Evolutionary conservation across 2,797 vertebrate species (phyloP).

Genomic region (Esox masquinongy): DNA sequence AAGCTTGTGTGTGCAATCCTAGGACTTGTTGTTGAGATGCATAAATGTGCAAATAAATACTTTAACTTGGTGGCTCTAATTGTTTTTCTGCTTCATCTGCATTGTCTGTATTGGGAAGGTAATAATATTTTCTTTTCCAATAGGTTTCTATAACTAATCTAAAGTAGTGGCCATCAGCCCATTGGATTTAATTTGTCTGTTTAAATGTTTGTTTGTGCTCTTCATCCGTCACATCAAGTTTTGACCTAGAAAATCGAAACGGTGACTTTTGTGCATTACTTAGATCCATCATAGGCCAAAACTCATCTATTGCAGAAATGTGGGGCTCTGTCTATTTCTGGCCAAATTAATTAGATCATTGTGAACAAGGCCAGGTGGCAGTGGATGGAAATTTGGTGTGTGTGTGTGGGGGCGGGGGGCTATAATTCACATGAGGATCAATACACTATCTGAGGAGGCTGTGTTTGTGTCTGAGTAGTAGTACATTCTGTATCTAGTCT

Average conservation of each 20-base stretch:
- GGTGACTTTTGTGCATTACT: conserved; percentile 50
- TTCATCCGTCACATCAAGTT: conserved; percentile 27
- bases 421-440: conserved; percentile 1
- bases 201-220: conserved; percentile 12
- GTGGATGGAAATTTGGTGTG: not conserved
- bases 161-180: not conserved
- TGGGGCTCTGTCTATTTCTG: conserved; percentile 76
- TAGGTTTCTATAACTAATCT: not conserved
- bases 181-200: not conserved
- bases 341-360: conserved; percentile 78
- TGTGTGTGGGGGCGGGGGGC: not conserved
- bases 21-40: conserved; percentile 56
- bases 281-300: conserved; percentile 39
- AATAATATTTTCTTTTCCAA: conserved; percentile 33
- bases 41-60: conserved; percentile 69
- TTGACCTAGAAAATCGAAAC: conserved; percentile 14
- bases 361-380: conserved; percentile 68
- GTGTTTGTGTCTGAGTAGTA: conserved; percentile 12
- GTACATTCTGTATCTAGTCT: not conserved
- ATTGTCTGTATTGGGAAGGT: conserved; percentile 47
- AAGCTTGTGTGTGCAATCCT: conserved; percentile 52
- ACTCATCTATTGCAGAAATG: conserved; percentile 53
- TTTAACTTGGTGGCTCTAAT: conserved; percentile 30
- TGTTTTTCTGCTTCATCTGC: not conserved
- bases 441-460: conserved; percentile 1